These are phyloP conservation scores for Sycophaga agraensis DNA, from an alignment of 1,140 invertebrate genomes.

Conservation along the genomic window DNA sequence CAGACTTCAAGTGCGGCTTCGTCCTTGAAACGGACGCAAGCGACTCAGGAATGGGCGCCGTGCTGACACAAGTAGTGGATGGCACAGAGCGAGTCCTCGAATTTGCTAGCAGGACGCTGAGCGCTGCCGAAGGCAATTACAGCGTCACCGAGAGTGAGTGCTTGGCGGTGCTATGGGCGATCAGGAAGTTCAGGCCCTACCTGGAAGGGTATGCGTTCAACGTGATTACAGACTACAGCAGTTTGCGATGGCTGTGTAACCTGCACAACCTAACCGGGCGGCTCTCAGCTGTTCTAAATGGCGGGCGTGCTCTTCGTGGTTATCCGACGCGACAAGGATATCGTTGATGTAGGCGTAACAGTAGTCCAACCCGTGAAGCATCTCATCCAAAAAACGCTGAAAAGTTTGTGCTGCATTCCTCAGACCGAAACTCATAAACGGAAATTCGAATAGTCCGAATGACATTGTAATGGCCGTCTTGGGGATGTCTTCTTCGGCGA, in stretches of 20 bases:
- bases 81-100: background rate
- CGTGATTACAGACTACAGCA: background rate
- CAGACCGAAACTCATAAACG: too few relatives aligned
- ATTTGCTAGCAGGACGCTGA: slow-evolving; percentile 1
- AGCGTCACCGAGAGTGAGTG: background rate
- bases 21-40: background rate
- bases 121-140: background rate
- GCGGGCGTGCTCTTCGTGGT: too few relatives aligned
- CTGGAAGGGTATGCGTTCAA: background rate
- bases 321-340: too few relatives aligned
- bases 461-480: slow-evolving; percentile 29
- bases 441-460: slow-evolving; percentile 32
- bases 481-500: too few relatives aligned
- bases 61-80: slow-evolving; percentile 1
- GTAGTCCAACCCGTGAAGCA: too few relatives aligned
- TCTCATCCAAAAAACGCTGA: too few relatives aligned
- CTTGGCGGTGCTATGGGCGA: background rate
- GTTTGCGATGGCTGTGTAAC: slow-evolving; percentile 24
- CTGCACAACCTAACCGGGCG: slow-evolving; percentile 52
- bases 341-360: too few relatives aligned
- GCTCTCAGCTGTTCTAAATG: too few relatives aligned
- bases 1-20: background rate
- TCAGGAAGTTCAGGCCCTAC: background rate
- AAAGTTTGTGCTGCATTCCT: too few relatives aligned
- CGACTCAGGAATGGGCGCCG: background rate